Evolutionary conservation across 2,888 invertebrate species (phyloP), one percentile per base, ranked within the genome.

Genomic region (Epinotia bilunana): DNA sequence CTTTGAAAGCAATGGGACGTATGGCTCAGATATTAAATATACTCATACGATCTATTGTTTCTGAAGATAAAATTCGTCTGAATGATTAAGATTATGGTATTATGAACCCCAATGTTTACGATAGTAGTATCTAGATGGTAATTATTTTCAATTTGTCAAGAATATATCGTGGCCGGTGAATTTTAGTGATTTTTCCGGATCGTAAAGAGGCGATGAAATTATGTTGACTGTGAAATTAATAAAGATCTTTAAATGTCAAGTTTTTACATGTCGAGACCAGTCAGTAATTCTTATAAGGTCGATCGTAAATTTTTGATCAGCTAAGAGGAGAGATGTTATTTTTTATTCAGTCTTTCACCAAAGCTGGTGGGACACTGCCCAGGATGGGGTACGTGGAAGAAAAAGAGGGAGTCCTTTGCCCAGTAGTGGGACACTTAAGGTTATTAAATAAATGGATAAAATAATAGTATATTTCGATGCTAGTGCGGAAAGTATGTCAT

Each of bases 161-260:
- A 60, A 69, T 69, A 46, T 46, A 69, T 28, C n/a, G n/a, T 69
- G 13, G 11, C 33, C 7, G n/a, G 43, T 4, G 12, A 28, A 39
- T 55, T 67, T 20, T 18, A 20, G 28, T 28, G 58, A 69, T 20
- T 57, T 58, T 58, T 68, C 57, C 68, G 57, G 57, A 68, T 58
- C 58, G 20, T 65, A 65, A 65, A 55, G 58, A 68, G 68, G 68
- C 68, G 68, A 58, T 68, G 23, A 28, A 69, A 69, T 69, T 60
- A 60, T 69, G 28, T 60, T 69, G 46, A 69, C 46, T 9, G 69
- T 23, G 23, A 60, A 69, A 69, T 69, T 69, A 69, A 69, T 60
- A 28, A 69, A 68, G 68, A 58, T 60, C 58, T 60, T 58, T 60
- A 69, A 69, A 69, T 69, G 69, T 69, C 69, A 69, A 69, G 58